Conservation (phyloP, 1,140 invertebrate species). For the Calliopsis andreniformis region DNA sequence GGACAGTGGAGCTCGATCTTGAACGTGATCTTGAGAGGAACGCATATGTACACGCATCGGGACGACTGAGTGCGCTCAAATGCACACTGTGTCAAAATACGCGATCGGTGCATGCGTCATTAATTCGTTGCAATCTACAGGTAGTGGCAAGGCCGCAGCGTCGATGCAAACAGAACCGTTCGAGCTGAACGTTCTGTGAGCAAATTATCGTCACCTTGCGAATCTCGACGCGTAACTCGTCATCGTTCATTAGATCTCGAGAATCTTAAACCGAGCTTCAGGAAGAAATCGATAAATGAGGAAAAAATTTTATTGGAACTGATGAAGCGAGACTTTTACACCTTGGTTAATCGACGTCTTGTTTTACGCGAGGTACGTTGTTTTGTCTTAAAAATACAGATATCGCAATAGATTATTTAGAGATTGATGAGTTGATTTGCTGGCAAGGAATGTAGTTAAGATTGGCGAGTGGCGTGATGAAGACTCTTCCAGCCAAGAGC, state of each 20-base stretch:
- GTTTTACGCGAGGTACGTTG: too few species aligned
- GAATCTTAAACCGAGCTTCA: too few species aligned
- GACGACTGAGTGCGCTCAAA: background rate
- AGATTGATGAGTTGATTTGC: too few species aligned
- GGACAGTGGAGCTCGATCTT: slow-evolving; percentile 20
- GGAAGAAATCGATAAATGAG: background rate
- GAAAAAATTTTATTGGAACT: slow-evolving; percentile 25
- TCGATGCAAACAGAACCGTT: slow-evolving; percentile 22
- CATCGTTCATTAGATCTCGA: too few species aligned
- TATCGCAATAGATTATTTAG: too few species aligned
- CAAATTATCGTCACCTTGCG: slow-evolving; percentile 7
- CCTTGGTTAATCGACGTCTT: too few species aligned
- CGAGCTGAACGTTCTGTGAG: too few species aligned
- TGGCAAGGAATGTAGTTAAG: too few species aligned
- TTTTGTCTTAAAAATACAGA: too few species aligned
- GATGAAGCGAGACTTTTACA: slow-evolving; percentile 14
- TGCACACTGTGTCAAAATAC: background rate
- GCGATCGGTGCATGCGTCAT: slow-evolving; percentile 23
- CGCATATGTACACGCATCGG: too few species aligned
- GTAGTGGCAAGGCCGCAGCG: background rate
- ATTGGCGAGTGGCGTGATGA: too few species aligned
- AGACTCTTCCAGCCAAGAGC: too few species aligned
- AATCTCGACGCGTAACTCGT: slow-evolving; percentile 1
- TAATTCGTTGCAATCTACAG: slow-evolving; percentile 27
- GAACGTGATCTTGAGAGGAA: slow-evolving; percentile 25